A percentile compares a stretch with the other conserved stretches of the same genome.
These are phyloP conservation scores for Leptinotarsa peninsularis DNA, from an alignment of 2,888 invertebrate genomes.

Conservation along the genomic window DNA sequence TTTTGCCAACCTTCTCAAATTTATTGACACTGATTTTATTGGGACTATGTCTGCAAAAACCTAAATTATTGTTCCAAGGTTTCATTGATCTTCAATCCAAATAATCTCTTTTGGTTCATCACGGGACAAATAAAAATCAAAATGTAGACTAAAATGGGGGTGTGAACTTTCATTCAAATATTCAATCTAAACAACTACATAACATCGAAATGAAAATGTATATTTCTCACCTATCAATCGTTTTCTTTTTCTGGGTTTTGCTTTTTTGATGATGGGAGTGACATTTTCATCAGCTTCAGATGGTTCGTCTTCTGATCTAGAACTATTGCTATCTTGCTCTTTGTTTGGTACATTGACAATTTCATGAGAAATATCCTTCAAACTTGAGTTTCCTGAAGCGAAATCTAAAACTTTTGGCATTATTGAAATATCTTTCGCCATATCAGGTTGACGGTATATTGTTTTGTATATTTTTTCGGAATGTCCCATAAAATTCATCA, in stretches of 20 bases:
- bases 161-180: too few relatives aligned
- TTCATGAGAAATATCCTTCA: conserved; percentile 6
- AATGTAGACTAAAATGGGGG: too few relatives aligned
- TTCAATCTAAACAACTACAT: too few relatives aligned
- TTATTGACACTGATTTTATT: too few relatives aligned
- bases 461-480: conserved; percentile 7
- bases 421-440: conserved; percentile 20
- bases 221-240: conserved; percentile 14
- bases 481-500: conserved; percentile 24
- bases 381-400: conserved; percentile 3
- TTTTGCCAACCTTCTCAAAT: too few relatives aligned
- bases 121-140: too few relatives aligned
- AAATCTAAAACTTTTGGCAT: conserved; percentile 26
- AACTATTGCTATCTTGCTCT: neutral
- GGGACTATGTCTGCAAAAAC: too few relatives aligned
- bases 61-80: too few relatives aligned
- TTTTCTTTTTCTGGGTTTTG: conserved; percentile 10
- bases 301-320: neutral
- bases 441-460: conserved; percentile 14
- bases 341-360: neutral
- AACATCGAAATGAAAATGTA: too few relatives aligned
- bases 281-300: neutral
- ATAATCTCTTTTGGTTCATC: too few relatives aligned
- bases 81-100: too few relatives aligned
- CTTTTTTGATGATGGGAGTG: neutral